phyloP scores from a whole-genome alignment of 2,113 vertebrate species.

The Corydoras maculifer region DNA sequence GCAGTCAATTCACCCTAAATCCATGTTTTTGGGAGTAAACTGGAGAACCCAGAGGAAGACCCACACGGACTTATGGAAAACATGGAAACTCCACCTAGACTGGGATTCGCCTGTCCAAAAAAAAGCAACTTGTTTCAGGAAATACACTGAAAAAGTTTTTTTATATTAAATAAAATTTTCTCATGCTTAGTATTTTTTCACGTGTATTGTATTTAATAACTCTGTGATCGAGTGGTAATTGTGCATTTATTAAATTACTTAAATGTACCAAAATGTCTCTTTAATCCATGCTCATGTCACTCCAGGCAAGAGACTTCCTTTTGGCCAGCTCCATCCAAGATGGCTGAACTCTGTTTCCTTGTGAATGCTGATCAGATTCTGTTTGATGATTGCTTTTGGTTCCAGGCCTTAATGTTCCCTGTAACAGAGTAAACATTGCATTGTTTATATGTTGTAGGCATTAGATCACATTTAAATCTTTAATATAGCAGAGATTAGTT shows the following conservation, averaged over 20 bases:
- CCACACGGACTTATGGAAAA: neutral
- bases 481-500: no score
- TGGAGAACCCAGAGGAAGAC: no score
- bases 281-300: conserved; percentile 61
- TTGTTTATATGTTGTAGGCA: no score
- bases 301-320: conserved; percentile 85
- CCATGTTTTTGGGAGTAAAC: neutral
- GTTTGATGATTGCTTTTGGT: conserved; percentile 6
- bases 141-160: no score
- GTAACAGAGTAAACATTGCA: neutral
- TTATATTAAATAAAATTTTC: no score
- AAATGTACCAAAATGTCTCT: neutral
- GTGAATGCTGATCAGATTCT: conserved; percentile 36
- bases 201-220: neutral
- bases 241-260: neutral
- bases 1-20: neutral
- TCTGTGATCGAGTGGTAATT: neutral
- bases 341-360: conserved; percentile 59
- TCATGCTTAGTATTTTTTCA: neutral
- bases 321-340: conserved; percentile 85
- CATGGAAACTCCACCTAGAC: neutral
- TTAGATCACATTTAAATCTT: no score
- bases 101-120: no score
- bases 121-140: no score
- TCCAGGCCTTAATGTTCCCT: conserved; percentile 12